phyloP scores from a whole-genome alignment of 2,113 vertebrate genomes.

The Ia io region DNA sequence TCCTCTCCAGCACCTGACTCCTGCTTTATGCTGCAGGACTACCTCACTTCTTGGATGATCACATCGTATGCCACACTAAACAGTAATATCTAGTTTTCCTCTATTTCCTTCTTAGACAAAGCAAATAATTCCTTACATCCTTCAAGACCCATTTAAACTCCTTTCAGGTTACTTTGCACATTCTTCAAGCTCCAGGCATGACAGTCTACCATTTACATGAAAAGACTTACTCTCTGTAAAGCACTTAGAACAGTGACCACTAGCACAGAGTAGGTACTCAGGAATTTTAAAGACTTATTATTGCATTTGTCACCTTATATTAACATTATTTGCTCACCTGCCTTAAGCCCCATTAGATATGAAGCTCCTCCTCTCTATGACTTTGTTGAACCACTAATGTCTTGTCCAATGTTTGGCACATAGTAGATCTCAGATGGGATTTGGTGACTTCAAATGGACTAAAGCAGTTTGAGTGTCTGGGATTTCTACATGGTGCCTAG shows the following conservation, averaged over 20 bases:
- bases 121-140: not conserved
- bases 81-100: not conserved
- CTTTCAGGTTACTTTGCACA: not conserved
- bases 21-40: not conserved
- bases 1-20: not conserved
- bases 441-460: not conserved
- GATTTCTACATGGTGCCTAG: not conserved
- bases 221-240: not conserved
- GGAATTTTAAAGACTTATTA: not conserved
- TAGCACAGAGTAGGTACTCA: not conserved
- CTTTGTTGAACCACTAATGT: not conserved
- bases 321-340: not conserved
- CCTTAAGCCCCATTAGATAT: not conserved
- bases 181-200: not conserved
- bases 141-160: not conserved
- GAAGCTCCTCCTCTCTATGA: not conserved
- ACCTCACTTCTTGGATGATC: not conserved
- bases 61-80: not conserved
- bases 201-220: not conserved
- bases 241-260: not conserved
- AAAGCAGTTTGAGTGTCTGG: not conserved
- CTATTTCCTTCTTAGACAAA: not conserved
- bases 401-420: not conserved
- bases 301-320: too few relatives aligned
- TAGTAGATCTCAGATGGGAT: not conserved